Conservation (phyloP, 2,888 invertebrate species). For the Tortrix viridana region DNA sequence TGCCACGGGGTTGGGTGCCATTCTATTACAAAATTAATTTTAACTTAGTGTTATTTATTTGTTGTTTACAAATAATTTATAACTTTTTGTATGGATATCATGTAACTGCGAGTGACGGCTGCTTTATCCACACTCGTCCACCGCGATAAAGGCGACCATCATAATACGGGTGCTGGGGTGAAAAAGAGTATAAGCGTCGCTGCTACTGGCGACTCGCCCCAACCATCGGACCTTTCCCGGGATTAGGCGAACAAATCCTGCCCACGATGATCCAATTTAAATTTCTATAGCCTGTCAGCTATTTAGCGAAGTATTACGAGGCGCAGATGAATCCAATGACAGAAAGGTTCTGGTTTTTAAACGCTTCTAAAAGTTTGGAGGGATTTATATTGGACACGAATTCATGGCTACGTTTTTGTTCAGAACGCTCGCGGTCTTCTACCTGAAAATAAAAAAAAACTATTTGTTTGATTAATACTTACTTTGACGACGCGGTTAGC, state of each 20-base stretch:
- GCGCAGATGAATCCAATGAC: conserved; percentile 39
- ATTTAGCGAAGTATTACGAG: conserved; percentile 43
- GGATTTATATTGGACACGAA: neutral
- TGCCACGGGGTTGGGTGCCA: neutral
- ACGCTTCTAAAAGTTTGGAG: conserved; percentile 21
- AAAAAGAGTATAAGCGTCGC: conserved; percentile 27
- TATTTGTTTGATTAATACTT: too few species aligned
- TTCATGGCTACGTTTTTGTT: neutral
- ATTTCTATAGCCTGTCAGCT: conserved; percentile 62
- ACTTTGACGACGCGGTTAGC: too few species aligned
- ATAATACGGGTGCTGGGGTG: too few species aligned
- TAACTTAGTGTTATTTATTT: too few species aligned
- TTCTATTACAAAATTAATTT: neutral
- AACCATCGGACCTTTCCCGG: conserved; percentile 49
- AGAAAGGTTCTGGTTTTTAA: conserved; percentile 27
- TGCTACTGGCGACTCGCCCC: conserved; percentile 45
- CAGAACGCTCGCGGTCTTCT: too few species aligned
- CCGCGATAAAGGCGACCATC: too few species aligned
- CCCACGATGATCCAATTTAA: conserved; percentile 70
- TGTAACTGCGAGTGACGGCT: too few species aligned
- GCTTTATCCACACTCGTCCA: too few species aligned
- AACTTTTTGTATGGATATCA: too few species aligned
- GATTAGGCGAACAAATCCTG: conserved; percentile 58
- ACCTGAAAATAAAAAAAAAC: too few species aligned
- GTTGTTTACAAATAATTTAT: too few species aligned